These are phyloP conservation scores for Chaitophorus viminalis DNA, from an alignment of 2,888 invertebrate species.

Conservation along the genomic window DNA sequence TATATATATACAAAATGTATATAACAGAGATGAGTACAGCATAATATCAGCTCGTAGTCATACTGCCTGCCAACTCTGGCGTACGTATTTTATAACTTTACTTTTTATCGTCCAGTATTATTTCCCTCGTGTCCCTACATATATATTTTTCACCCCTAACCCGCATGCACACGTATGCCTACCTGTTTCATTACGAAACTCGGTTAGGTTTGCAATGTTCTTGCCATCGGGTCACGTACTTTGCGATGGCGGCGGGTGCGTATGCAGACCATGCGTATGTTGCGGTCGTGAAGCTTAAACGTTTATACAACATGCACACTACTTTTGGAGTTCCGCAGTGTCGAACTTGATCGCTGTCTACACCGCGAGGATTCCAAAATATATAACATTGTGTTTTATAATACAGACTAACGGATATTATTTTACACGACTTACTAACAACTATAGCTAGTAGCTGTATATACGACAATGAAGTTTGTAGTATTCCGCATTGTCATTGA, in stretches of 20 bases:
- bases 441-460: too few relatives aligned
- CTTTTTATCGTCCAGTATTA: neutral
- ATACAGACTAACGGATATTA: neutral
- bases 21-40: neutral
- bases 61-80: neutral
- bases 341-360: neutral
- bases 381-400: neutral
- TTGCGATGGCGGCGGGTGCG: neutral
- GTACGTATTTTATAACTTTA: neutral
- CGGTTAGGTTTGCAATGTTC: neutral
- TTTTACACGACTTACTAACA: neutral
- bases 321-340: neutral
- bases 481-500: neutral
- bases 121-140: neutral
- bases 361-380: neutral
- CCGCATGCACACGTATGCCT: neutral
- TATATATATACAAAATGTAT: neutral
- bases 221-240: neutral
- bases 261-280: neutral
- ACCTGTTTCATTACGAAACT: neutral
- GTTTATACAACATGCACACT: neutral
- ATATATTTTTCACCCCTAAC: neutral
- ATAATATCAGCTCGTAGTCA: neutral
- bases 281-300: constrained; percentile 3
- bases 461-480: neutral